Base-by-base conservation (phyloP, 2,888 invertebrate species). In the Callyntrura sp. region DNA sequence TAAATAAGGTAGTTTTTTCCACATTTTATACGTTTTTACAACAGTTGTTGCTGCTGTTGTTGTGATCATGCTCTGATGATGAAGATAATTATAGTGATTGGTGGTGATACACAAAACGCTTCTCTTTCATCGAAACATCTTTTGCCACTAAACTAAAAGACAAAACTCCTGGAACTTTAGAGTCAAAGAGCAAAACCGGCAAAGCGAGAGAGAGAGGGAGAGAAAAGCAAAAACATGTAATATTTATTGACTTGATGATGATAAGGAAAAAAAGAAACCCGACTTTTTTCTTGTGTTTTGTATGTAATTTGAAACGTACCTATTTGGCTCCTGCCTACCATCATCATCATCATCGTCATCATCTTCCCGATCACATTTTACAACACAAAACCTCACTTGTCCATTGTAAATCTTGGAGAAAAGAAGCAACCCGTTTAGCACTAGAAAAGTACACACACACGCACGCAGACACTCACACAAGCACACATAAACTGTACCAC, bases 311-410 rank as follows among this genome's bases (percentile, higher is more conserved):
- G 83, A 79, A 79, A 79, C 55, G 60, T 79, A n/a, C n/a, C n/a
- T n/a, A 88, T 89, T 89, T 89, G 68, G 85, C 89, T 89, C 81
- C 85, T 89, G 89, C 89, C 88, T 79, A 84, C 55, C 70, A 68
- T 57, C 84, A 70, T 73, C 85, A 70, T 57, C 70, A 84, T 84
- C 70, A 84, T 76, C 82, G 45, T 85, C 43, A 6, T 35, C n/a
- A n/a, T n/a, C n/a, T n/a, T 23, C 8, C 81, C n/a, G 57, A 65
- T 45, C 89, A 70, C 68, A 43, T 82, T n/a, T 70, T 70, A 88
- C 79, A 84, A 84, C 88, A 88, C 51, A 90, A 90, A 91, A 92
- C 85, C 90, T 91, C 91, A 90, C 91, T 90, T 90, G 90, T 89
- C 91, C 91, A 92, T 92, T 91, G 88, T 90, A 90, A 89, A 89